Evolutionary conservation across 1,140 invertebrate genomes (phyloP), one percentile per base, ranked within the genome.

Genomic region (Eriocheir sinensis): DNA sequence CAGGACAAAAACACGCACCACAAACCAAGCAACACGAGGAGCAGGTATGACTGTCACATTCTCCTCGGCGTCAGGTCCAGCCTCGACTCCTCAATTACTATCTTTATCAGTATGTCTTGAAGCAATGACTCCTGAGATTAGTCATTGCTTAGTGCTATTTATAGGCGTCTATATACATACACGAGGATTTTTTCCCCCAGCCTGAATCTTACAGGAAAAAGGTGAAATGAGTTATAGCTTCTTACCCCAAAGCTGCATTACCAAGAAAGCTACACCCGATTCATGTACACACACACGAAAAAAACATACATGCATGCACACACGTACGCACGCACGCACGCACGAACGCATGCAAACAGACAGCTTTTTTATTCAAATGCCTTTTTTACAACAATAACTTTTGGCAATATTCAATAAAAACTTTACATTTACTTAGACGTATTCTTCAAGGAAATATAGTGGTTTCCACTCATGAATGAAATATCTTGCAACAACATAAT

Each of bases 21-120:
- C 89, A 38, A 12, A 60, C 8, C 8, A n/a, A 72, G 15, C 90
- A 36, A 80, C 90, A 88, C 38, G 27, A 41, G 38, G 44, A 30
- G n/a, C 85, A n/a, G n/a, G n/a, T n/a, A 88, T 88, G 38, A 88
- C 27, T 41, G 34, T 88, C 85, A 88, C 85, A 21, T 88, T 41
- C 41, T 44, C 85, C 41, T 40, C 38, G 30, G 27, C 38, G 38
- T 88, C n/a, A 88, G 27, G n/a, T 41, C 2, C 34, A n/a, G 27
- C 34, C 8, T 88, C 38, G 72, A 6, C 36, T 3, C 53, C 90
- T 80, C 90, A 36, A 36, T 91, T 40, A 79, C 53, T 81, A 36
- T 91, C 40, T 91, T 91, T 91, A 91, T 72, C n/a, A 32, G 60
- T 38, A 12, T 12, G 36, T n/a, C n/a, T 53, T 32, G 80, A 80